Conservation (phyloP, 2,888 invertebrate genomes). For the Acanthoscelides obtectus region DNA sequence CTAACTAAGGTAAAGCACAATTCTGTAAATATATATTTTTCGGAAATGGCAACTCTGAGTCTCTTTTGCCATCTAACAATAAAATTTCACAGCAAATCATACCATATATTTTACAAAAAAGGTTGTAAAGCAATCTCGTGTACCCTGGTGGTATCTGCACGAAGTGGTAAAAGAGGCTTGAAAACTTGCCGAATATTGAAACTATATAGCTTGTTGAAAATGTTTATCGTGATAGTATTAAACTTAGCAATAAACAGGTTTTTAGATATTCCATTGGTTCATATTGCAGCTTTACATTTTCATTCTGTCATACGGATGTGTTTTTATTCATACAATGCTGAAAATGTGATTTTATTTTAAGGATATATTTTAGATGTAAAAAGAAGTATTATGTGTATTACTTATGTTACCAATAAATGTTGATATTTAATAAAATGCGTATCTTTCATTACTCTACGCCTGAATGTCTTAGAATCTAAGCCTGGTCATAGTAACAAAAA, state of each 20-base stretch:
- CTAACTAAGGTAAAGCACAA: neutral
- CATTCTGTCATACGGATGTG: constrained; percentile 11
- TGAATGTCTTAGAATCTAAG: too few relatives aligned
- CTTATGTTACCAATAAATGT: constrained; percentile 33
- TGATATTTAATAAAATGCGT: constrained; percentile 16
- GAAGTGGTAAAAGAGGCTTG: neutral
- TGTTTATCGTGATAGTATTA: neutral
- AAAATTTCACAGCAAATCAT: neutral
- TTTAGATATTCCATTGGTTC: neutral
- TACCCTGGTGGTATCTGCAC: neutral
- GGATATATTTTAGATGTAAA: constrained; percentile 21
- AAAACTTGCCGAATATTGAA: neutral
- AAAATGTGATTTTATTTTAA: constrained; percentile 17
- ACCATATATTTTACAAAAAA: neutral
- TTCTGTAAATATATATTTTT: neutral
- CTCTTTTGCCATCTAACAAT: neutral
- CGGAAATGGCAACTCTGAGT: neutral
- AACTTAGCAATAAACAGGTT: neutral
- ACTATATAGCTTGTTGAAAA: neutral
- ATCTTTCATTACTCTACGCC: too few relatives aligned
- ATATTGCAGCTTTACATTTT: neutral
- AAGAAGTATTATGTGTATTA: constrained; percentile 26
- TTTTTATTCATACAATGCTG: constrained; percentile 9
- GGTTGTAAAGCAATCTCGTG: neutral
- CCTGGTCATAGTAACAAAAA: too few relatives aligned